Evolutionary conservation across 2,113 vertebrate genomes (phyloP).

Genomic region (Notechis scutatus): DNA sequence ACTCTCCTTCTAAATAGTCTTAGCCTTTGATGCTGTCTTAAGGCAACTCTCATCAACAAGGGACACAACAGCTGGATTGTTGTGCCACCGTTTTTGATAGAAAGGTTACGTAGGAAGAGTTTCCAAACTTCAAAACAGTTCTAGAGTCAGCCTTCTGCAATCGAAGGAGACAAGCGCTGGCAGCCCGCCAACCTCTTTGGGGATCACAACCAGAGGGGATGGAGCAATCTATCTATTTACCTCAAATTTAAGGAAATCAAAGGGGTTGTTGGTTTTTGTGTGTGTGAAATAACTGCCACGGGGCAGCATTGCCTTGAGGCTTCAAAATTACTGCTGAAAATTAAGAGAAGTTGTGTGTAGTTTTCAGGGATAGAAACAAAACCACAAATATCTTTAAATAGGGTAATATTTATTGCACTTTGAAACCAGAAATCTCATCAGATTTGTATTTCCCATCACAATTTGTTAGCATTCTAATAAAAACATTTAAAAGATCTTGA

Average conservation of each 20-base stretch:
- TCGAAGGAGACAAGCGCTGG: neutral
- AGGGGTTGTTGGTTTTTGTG: neutral
- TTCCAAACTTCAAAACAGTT: neutral
- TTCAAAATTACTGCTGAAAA: neutral
- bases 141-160: neutral
- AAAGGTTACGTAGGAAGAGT: neutral
- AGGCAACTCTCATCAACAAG: neutral
- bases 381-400: neutral
- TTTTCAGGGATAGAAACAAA: neutral
- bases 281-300: neutral
- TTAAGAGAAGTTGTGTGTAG: neutral
- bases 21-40: neutral
- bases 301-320: neutral
- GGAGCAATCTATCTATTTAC: no score
- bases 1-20: neutral
- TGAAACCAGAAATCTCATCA: neutral
- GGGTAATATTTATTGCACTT: constrained; percentile 17
- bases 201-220: neutral
- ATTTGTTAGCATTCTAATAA: constrained; percentile 8
- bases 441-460: neutral
- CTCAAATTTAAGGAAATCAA: neutral
- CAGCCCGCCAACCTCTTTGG: neutral
- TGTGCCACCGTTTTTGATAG: neutral
- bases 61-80: neutral
- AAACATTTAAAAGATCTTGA: constrained; percentile 7